phyloP scores from a whole-genome alignment of 2,888 invertebrate genomes.

The Drosophila colorata region DNA sequence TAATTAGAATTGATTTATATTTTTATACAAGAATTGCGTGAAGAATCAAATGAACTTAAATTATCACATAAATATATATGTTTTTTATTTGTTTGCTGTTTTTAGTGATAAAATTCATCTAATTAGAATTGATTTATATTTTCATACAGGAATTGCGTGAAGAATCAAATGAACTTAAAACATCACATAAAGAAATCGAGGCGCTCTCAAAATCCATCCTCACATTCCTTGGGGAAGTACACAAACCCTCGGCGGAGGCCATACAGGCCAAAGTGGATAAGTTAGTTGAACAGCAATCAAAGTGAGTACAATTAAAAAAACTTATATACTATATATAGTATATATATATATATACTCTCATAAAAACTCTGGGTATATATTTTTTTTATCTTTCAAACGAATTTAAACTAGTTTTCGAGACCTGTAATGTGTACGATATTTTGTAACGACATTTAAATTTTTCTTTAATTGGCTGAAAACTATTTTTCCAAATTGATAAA shows the following conservation, averaged over 20 bases:
- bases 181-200: conserved; percentile 89
- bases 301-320: conserved; percentile 85
- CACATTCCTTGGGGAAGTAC: conserved; percentile 89
- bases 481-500: too few relatives aligned
- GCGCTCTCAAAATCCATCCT: conserved; percentile 90
- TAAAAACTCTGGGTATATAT: neutral
- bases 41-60: conserved; percentile 90
- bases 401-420: neutral
- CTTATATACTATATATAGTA: neutral
- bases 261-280: conserved; percentile 90
- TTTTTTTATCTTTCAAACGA: too few relatives aligned
- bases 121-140: conserved; percentile 22
- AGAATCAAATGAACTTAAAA: conserved; percentile 90
- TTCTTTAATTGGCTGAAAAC: too few relatives aligned
- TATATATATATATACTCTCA: neutral
- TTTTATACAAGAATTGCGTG: conserved; percentile 88
- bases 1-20: conserved; percentile 23
- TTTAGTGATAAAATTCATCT: conserved; percentile 8
- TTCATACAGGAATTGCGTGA: conserved; percentile 89
- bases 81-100: conserved; percentile 2
- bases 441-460: too few relatives aligned
- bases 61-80: conserved; percentile 88
- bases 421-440: too few relatives aligned
- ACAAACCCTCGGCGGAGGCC: conserved; percentile 89
- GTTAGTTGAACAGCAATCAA: conserved; percentile 89